Base-by-base conservation (phyloP, 2,888 invertebrate species). In the Melieria crassipennis region DNA sequence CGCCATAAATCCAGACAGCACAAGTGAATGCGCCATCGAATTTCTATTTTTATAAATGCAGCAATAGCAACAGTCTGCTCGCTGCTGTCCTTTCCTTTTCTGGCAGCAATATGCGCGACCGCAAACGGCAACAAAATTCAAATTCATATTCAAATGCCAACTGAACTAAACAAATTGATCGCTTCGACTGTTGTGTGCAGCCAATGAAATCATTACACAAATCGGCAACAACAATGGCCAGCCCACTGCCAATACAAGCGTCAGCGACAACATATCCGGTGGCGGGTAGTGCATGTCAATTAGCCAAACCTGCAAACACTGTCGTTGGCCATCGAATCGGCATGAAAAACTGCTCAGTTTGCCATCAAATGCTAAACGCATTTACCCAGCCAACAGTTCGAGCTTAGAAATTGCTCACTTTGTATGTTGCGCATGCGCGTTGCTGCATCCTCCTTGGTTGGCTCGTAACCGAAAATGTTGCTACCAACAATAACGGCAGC, bases 241-340 rank as follows among this genome's bases (percentile, higher is more conserved):
- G 62, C 55, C 4, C 52, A 52, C 11, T n/a, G 62, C 56, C 69
- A 69, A 62, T 56, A 52, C 52, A 52, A 52, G 4, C 6, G 10
- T 5, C 52, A 52, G 52, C 52, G 52, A 52, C 52, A 58, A 74
- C 65, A 70, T 70, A 72, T 74, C 70, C 72, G 74, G 70, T 67
- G 66, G 47, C 65, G 52, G 47, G 61, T 50, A 48, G 66, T 57
- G 74, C 69, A 74, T 74, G 67, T 42, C 65, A 74, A 74, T 71
- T 74, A 70, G 73, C 58, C 43, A 46, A 11, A 48, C 48, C 56
- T 55, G 58, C 60, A 60, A 63, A 69, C 30, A 30, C 30, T 48
- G 46, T 30, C 47, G 9, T 30, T 30, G 30, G 30, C 46, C 48
- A 56, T 16, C 10, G 13, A 48, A 48, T 11, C 13, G 48, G 48